phyloP scores from a whole-genome alignment of 1,140 invertebrate genomes.

The Stegodyphus mimosarum region DNA sequence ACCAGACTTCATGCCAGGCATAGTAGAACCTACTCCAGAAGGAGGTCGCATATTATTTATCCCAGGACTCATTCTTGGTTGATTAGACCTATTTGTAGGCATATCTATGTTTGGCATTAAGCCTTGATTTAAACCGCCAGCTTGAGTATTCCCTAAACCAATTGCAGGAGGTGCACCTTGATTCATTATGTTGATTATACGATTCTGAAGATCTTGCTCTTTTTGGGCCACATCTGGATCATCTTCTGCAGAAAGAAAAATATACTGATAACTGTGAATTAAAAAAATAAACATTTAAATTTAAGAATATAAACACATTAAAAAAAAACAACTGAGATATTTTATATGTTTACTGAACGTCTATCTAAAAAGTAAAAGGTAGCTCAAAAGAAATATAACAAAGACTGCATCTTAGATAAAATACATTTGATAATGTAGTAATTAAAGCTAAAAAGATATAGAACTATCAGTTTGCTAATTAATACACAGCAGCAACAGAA shows the following conservation, averaged over 20 bases:
- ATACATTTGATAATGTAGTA: no score
- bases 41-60: slow-evolving; percentile 8
- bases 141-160: slow-evolving; percentile 31
- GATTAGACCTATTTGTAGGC: slow-evolving; percentile 60
- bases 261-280: no score
- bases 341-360: no score
- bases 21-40: background rate
- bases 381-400: no score
- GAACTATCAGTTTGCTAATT: no score
- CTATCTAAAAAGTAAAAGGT: no score
- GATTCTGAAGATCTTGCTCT: slow-evolving; percentile 78
- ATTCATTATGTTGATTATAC: slow-evolving; percentile 86
- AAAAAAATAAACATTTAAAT: no score
- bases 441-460: no score
- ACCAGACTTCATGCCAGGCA: background rate
- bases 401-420: no score
- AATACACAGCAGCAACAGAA: no score
- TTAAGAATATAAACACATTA: no score
- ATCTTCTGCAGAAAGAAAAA: slow-evolving; percentile 41
- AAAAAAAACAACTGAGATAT: no score
- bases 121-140: slow-evolving; percentile 38
- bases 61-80: background rate
- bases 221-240: slow-evolving; percentile 69
- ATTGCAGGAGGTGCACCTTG: slow-evolving; percentile 37
- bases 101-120: slow-evolving; percentile 19